phyloP scores from a whole-genome alignment of 2,888 invertebrate species.

The Dolichomitus sp. region DNA sequence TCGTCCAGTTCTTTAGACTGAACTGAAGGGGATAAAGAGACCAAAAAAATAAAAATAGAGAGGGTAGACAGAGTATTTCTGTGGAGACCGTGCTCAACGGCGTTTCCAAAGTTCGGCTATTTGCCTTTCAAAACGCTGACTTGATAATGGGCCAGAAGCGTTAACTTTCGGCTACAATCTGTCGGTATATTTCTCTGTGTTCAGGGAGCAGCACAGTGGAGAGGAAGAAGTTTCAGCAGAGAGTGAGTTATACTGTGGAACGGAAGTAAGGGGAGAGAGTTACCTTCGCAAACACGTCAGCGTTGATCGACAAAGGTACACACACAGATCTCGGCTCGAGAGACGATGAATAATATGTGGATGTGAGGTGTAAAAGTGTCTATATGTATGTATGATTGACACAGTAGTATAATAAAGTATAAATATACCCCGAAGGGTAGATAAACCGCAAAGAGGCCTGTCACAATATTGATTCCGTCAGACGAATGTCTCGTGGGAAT shows the following conservation, averaged over 20 bases:
- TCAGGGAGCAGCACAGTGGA: constrained; percentile 20
- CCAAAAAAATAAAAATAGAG: neutral
- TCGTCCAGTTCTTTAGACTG: constrained; percentile 8
- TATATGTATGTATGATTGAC: constrained; percentile 9
- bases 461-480: constrained; percentile 5
- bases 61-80: constrained; percentile 35
- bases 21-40: constrained; percentile 12
- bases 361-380: constrained; percentile 7
- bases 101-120: constrained; percentile 76
- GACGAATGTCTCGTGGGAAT: constrained; percentile 27
- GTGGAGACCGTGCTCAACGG: constrained; percentile 78
- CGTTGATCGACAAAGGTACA: constrained; percentile 51
- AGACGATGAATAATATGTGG: constrained; percentile 30
- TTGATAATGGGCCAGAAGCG: constrained; percentile 72
- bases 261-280: constrained; percentile 49
- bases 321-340: constrained; percentile 3
- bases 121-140: constrained; percentile 78
- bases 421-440: neutral
- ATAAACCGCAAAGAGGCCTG: constrained; percentile 7
- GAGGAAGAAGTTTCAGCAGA: constrained; percentile 42
- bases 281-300: constrained; percentile 39
- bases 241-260: constrained; percentile 49
- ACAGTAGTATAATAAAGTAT: constrained; percentile 1
- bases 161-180: constrained; percentile 73
- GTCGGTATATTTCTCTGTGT: constrained; percentile 63